These are phyloP conservation scores for Circaetus cinerascens DNA, from an alignment of 2,113 vertebrate species.

Conservation along the genomic window DNA sequence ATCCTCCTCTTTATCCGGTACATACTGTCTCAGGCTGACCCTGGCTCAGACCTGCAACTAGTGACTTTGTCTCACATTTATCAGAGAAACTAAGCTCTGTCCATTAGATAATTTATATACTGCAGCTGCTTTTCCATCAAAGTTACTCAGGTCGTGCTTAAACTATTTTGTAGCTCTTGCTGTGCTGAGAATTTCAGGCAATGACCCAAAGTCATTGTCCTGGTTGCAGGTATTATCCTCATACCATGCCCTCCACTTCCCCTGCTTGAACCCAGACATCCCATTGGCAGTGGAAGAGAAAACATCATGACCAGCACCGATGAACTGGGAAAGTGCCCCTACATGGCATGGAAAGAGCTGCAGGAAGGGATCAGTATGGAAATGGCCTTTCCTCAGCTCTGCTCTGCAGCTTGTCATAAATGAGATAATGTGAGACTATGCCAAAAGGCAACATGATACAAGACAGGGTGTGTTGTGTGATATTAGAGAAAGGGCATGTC, in stretches of 20 bases:
- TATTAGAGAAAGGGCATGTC: not conserved
- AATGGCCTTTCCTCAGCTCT: not conserved
- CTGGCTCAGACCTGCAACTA: not conserved
- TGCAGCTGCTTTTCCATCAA: not conserved
- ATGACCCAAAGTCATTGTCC: not conserved
- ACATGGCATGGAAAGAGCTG: constrained; percentile 33
- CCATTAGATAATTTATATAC: not conserved
- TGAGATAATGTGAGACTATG: not conserved
- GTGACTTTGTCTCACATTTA: not conserved
- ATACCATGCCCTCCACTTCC: not conserved
- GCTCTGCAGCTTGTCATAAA: not conserved
- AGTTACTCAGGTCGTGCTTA: not conserved
- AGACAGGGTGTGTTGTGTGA: not conserved
- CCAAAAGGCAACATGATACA: constrained; percentile 22
- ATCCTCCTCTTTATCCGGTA: not conserved
- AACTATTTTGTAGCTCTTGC: not conserved
- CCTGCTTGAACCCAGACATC: not conserved
- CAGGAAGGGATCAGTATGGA: not conserved
- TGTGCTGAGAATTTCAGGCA: not conserved
- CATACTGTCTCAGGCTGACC: not conserved
- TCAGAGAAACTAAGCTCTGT: not conserved
- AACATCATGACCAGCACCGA: not conserved
- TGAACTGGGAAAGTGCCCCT: not conserved
- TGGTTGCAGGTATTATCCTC: not conserved
- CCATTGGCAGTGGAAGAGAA: not conserved